Percentiles rank a stretch among this genome's conserved stretches.
These are phyloP conservation scores for Menidia menidia DNA, from an alignment of 2,797 vertebrate species.

Conservation along the genomic window DNA sequence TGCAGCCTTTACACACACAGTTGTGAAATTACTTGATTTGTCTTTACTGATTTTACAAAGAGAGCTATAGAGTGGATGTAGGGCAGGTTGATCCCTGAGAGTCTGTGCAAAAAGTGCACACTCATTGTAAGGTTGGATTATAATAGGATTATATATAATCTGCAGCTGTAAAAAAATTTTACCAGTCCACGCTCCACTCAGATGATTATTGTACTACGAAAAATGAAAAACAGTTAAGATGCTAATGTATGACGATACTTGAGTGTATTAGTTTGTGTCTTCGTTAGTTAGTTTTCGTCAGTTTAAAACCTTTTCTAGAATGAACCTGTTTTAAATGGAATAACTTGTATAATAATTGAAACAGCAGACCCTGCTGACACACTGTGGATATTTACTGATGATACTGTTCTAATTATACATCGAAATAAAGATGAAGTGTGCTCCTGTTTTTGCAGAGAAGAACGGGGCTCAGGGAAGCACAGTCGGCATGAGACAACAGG, in stretches of 20 bases:
- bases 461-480: constrained; percentile 5
- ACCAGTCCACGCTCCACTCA: constrained; percentile 12
- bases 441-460: constrained; percentile 35
- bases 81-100: constrained; percentile 29
- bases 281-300: background rate
- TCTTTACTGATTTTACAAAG: background rate
- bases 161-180: constrained; percentile 23
- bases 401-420: background rate
- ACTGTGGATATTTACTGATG: background rate
- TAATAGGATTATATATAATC: constrained; percentile 62
- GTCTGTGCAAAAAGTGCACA: constrained; percentile 38
- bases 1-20: background rate
- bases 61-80: background rate
- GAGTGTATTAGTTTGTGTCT: background rate
- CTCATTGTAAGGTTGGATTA: constrained; percentile 27
- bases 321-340: background rate
- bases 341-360: background rate
- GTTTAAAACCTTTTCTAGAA: background rate
- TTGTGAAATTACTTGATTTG: too few relatives aligned
- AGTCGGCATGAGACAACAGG: constrained; percentile 44
- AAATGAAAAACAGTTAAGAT: background rate
- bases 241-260: background rate
- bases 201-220: constrained; percentile 29
- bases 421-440: background rate
- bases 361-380: background rate